Percentiles rank a stretch among this genome's conserved stretches.
Conservation (phyloP, 2,113 vertebrate genomes). For the Carassius auratus region DNA sequence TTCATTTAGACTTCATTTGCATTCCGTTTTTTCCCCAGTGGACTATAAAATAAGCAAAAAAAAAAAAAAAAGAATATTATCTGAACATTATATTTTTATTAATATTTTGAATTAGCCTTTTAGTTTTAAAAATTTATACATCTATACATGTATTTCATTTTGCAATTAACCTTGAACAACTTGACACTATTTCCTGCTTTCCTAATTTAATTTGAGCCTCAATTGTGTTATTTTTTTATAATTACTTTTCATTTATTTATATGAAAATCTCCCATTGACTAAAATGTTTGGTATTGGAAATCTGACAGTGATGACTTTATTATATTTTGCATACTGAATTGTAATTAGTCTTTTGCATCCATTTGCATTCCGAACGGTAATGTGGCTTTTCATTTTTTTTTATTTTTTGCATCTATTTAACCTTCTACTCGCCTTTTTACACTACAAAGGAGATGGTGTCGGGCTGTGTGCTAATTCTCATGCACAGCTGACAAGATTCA, state of each 20-base stretch:
- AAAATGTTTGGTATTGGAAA: not conserved
- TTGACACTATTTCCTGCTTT: not conserved
- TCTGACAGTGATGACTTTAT: constrained; percentile 25
- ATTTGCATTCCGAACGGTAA: constrained; percentile 4
- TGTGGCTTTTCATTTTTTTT: not conserved
- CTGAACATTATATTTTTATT: not conserved
- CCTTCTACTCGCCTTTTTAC: not conserved
- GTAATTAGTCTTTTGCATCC: constrained; percentile 6
- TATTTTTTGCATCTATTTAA: constrained; percentile 3
- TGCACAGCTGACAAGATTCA: constrained; percentile 18
- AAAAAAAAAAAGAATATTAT: too few relatives aligned
- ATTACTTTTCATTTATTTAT: not conserved
- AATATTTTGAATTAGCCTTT: not conserved
- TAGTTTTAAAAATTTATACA: not conserved
- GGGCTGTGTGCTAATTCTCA: not conserved
- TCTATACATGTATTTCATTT: not conserved
- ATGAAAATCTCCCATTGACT: not conserved
- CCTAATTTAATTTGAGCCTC: not conserved
- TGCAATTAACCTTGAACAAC: not conserved
- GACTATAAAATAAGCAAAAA: too few relatives aligned
- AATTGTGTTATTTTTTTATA: not conserved
- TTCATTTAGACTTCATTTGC: not conserved
- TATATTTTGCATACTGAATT: not conserved
- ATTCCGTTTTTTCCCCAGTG: too few relatives aligned
- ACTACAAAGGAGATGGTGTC: not conserved